Evolutionary conservation across 1,140 invertebrate genomes (phyloP).

Genomic region (Drosophila pallidifrons): DNA sequence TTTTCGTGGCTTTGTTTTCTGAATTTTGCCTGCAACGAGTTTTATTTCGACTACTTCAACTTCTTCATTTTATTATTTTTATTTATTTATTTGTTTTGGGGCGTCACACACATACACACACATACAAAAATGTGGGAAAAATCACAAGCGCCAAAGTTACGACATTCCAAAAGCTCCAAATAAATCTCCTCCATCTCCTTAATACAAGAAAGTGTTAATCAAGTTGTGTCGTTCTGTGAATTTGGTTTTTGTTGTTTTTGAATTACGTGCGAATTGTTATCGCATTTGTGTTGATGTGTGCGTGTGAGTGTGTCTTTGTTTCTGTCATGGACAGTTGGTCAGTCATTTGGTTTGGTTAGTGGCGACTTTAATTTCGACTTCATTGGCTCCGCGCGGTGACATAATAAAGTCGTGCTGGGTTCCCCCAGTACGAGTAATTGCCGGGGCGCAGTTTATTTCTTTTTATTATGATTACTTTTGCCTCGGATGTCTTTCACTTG

Average conservation of each 20-base stretch:
- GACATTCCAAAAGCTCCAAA: slow-evolving; percentile 20
- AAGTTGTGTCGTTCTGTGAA: slow-evolving; percentile 67
- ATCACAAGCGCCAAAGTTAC: slow-evolving; percentile 68
- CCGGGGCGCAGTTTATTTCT: slow-evolving; percentile 9
- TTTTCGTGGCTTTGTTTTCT: slow-evolving; percentile 60
- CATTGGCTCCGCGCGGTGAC: slow-evolving; percentile 44
- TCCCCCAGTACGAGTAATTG: slow-evolving; percentile 29
- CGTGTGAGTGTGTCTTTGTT: slow-evolving; percentile 41
- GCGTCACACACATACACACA: background rate
- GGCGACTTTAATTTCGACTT: slow-evolving; percentile 44
- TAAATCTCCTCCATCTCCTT: slow-evolving; percentile 1
- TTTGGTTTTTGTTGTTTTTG: slow-evolving; percentile 36
- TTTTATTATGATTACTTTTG: slow-evolving; percentile 52
- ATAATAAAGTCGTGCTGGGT: slow-evolving; percentile 49
- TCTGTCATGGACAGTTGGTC: slow-evolving; percentile 43
- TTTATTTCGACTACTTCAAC: slow-evolving; percentile 10
- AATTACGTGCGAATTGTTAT: slow-evolving; percentile 76
- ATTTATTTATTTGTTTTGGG: slow-evolving; percentile 70
- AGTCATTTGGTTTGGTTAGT: slow-evolving; percentile 19
- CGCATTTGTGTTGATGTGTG: slow-evolving; percentile 23
- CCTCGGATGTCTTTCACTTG: slow-evolving; percentile 43
- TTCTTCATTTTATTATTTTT: slow-evolving; percentile 44
- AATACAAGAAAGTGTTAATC: slow-evolving; percentile 72
- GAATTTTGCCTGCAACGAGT: slow-evolving; percentile 37
- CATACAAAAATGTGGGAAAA: slow-evolving; percentile 70